phyloP scores from a whole-genome alignment of 2,113 vertebrate genomes.

The Edolisoma coerulescens region DNA sequence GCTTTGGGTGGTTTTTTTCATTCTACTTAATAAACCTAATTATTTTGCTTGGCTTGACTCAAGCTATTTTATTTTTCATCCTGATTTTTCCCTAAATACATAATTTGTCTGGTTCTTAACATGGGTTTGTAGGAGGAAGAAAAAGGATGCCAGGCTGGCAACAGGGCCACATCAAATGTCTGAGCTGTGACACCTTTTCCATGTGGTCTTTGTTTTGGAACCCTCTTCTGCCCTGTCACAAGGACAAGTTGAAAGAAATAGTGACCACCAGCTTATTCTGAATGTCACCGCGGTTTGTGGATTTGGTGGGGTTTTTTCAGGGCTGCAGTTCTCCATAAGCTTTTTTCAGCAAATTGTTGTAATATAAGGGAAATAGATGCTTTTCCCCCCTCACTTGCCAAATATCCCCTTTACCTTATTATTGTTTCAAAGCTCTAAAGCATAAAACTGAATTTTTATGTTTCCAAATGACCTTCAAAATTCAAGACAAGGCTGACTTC shows the following conservation, averaged over 20 bases:
- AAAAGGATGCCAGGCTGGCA: not conserved
- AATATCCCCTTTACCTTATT: slow-evolving; percentile 36
- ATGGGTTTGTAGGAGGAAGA: not conserved
- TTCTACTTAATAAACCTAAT: not conserved
- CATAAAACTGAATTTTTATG: slow-evolving; percentile 70
- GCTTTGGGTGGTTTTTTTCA: not conserved
- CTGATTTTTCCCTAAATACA: not conserved
- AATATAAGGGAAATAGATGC: not conserved
- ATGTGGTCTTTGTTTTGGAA: not conserved
- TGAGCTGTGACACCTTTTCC: not conserved
- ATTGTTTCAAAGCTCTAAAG: slow-evolving; percentile 67
- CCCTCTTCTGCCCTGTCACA: not conserved
- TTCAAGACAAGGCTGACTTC: slow-evolving; percentile 63
- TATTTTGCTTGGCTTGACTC: not conserved
- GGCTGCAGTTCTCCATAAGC: accelerated
- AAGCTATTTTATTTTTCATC: not conserved
- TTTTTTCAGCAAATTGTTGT: slow-evolving; percentile 22
- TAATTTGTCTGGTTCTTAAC: not conserved
- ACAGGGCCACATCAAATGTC: not conserved
- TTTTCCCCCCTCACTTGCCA: not conserved
- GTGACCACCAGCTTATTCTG: not conserved
- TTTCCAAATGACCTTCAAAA: slow-evolving; percentile 73
- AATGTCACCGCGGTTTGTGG: not conserved
- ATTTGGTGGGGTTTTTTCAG: accelerated
- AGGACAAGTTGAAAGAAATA: not conserved